These are phyloP conservation scores for Ganaspis brasiliensis DNA, from an alignment of 2,888 invertebrate genomes.

Conservation along the genomic window DNA sequence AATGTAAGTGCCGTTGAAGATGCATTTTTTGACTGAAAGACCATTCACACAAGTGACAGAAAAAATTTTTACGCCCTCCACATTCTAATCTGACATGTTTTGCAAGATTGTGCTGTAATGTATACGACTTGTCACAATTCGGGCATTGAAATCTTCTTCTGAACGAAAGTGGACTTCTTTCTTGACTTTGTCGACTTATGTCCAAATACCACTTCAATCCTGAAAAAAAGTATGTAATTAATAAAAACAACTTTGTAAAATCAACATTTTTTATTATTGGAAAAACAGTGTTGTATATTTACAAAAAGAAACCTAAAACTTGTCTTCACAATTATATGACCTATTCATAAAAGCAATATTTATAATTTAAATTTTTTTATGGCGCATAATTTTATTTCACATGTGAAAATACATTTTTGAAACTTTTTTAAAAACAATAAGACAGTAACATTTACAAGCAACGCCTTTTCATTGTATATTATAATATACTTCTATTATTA, in stretches of 20 bases:
- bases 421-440: neutral
- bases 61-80: slow-evolving; percentile 76
- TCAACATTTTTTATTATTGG: neutral
- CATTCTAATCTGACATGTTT: slow-evolving; percentile 78
- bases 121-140: slow-evolving; percentile 71
- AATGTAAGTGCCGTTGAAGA: slow-evolving; percentile 74
- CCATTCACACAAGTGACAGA: slow-evolving; percentile 74
- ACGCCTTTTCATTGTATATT: neutral
- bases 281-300: too few relatives aligned
- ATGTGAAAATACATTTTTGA: neutral
- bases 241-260: neutral
- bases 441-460: neutral
- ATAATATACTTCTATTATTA: too few relatives aligned
- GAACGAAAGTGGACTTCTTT: neutral
- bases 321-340: too few relatives aligned
- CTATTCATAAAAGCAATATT: too few relatives aligned
- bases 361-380: neutral
- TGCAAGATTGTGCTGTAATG: slow-evolving; percentile 69
- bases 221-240: neutral
- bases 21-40: slow-evolving; percentile 77
- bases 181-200: neutral
- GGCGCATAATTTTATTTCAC: neutral
- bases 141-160: slow-evolving; percentile 58
- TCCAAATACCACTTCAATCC: neutral
- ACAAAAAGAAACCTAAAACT: too few relatives aligned